Percentiles rank a stretch among this genome's conserved stretches.
phyloP scores from a whole-genome alignment of 2,888 invertebrate species.

The Rhagonycha lutea region DNA sequence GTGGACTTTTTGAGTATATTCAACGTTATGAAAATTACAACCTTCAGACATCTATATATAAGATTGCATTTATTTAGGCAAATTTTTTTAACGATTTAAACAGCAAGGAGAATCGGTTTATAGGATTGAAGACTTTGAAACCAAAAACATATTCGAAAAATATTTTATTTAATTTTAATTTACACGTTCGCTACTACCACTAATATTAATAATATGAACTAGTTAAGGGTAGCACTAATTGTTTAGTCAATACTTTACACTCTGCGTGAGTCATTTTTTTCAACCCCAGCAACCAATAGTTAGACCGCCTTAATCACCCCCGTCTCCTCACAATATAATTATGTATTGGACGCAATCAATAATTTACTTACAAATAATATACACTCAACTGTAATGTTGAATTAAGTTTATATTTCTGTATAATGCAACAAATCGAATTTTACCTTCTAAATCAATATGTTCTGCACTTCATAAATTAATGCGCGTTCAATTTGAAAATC shows the following conservation, averaged over 20 bases:
- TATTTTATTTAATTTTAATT: not conserved
- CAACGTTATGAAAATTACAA: constrained; percentile 29
- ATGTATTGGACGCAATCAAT: constrained; percentile 57
- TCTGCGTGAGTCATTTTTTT: constrained; percentile 59
- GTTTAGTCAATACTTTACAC: constrained; percentile 60
- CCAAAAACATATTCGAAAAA: not conserved
- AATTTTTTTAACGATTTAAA: constrained; percentile 1
- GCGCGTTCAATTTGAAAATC: not conserved
- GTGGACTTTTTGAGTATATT: constrained; percentile 29
- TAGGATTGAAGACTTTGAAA: not conserved
- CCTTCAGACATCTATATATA: constrained; percentile 19
- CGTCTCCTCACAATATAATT: constrained; percentile 54
- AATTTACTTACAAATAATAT: constrained; percentile 52
- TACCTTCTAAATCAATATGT: constrained; percentile 18
- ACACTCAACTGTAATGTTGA: constrained; percentile 28
- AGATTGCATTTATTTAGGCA: constrained; percentile 15
- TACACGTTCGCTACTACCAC: constrained; percentile 28
- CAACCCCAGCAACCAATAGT: constrained; percentile 57
- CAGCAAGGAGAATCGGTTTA: not conserved
- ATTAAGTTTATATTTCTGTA: constrained; percentile 24
- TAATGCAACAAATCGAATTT: constrained; percentile 15
- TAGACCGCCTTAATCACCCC: constrained; percentile 55
- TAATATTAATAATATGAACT: constrained; percentile 50
- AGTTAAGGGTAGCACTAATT: constrained; percentile 57
- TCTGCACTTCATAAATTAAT: not conserved